These are phyloP conservation scores for Thalassoma bifasciatum DNA, from an alignment of 2,113 vertebrate species.

Conservation along the genomic window DNA sequence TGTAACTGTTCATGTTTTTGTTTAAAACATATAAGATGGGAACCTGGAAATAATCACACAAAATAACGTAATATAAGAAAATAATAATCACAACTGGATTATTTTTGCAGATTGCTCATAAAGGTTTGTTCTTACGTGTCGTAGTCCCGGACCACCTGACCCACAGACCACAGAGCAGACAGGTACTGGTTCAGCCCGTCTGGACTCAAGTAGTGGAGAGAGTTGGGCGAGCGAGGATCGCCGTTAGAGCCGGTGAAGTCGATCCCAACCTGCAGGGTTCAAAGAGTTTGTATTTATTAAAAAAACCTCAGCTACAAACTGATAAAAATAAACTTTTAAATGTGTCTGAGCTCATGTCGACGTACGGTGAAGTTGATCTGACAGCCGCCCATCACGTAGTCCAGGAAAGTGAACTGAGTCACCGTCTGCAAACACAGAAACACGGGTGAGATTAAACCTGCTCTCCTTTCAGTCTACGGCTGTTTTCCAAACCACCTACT, in stretches of 20 bases:
- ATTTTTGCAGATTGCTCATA: too few relatives aligned
- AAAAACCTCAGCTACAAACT: too few relatives aligned
- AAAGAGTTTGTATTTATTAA: neutral
- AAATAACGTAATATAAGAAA: too few relatives aligned
- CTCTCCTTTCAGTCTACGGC: too few relatives aligned
- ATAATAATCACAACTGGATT: too few relatives aligned
- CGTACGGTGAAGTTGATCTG: constrained; percentile 77
- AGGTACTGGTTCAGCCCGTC: constrained; percentile 93
- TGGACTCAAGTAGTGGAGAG: constrained; percentile 92
- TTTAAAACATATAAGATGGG: too few relatives aligned
- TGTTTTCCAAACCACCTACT: too few relatives aligned
- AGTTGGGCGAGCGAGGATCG: constrained; percentile 91
- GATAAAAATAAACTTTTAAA: constrained; percentile 1
- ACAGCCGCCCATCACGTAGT: constrained; percentile 79
- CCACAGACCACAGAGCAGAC: constrained; percentile 92
- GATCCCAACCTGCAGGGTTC: constrained; percentile 86
- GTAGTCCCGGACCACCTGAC: constrained; percentile 93
- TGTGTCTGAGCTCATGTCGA: constrained; percentile 3
- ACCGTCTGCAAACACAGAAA: constrained; percentile 48
- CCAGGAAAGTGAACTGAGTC: constrained; percentile 70
- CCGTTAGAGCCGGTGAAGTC: constrained; percentile 97
- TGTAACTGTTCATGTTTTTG: too few relatives aligned
- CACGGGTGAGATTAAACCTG: neutral
- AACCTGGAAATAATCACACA: too few relatives aligned
- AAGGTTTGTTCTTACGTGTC: constrained; percentile 84